Evolutionary conservation across 2,888 invertebrate species (phyloP).

Genomic region (Lordiphosa andalusiaca): DNA sequence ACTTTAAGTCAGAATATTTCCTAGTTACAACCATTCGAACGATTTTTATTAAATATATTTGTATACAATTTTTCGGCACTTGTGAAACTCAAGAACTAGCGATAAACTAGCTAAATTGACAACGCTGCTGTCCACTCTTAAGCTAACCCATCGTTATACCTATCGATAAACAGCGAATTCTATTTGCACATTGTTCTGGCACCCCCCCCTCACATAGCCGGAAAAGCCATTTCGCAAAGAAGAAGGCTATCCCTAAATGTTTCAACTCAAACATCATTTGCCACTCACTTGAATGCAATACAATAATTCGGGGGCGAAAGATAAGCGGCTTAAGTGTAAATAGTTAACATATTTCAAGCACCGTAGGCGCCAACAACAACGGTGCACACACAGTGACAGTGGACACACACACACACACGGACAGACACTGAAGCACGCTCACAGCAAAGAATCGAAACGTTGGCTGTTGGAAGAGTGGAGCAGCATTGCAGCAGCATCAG

Average conservation of each 20-base stretch:
- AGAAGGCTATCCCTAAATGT: slow-evolving; percentile 10
- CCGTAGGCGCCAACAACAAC: slow-evolving; percentile 9
- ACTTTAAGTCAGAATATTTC: no score
- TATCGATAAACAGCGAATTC: neutral
- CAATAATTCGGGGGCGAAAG: slow-evolving; percentile 1
- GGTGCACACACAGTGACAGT: slow-evolving; percentile 1
- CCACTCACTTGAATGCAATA: neutral
- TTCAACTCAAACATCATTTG: slow-evolving; percentile 2
- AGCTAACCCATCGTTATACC: neutral
- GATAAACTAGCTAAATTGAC: no score
- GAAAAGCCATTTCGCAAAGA: slow-evolving; percentile 30
- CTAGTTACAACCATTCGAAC: no score
- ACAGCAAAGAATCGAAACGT: slow-evolving; percentile 6
- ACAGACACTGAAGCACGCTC: slow-evolving; percentile 8
- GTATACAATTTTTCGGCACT: no score
- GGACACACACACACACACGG: neutral
- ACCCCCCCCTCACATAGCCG: slow-evolving; percentile 23
- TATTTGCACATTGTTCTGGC: slow-evolving; percentile 36
- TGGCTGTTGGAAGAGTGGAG: slow-evolving; percentile 2
- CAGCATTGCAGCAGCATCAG: neutral
- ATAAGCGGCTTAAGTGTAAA: slow-evolving; percentile 7
- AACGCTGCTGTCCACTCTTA: neutral
- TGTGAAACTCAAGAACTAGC: no score
- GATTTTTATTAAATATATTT: no score
- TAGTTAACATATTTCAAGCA: slow-evolving; percentile 1